Evolutionary conservation across 92 coral and sea anemone genomes (phyloP), one percentile per base, ranked within the genome.

Genomic region (Phenganax subtilis): DNA sequence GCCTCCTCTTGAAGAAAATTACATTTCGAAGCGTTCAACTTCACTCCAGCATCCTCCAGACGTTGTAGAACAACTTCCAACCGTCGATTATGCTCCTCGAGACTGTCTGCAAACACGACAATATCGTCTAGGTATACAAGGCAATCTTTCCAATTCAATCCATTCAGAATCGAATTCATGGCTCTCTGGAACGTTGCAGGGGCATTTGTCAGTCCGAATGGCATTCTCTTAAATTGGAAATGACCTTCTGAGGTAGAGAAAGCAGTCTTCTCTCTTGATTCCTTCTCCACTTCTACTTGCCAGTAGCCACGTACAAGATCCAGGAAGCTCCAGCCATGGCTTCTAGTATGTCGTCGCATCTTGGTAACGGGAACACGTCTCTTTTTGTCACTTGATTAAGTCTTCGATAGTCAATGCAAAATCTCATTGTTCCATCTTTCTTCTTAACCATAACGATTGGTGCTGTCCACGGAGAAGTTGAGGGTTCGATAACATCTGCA

Each of bases 401-500:
- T 28, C 82, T 65, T 12, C 85, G 60, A 72, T 63, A 83, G 69
- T 83, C 90, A 27, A 71, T 84, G 51, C 74, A 84, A 37, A 87
- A 83, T 16, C 55, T 12, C 58, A 51, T 16, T 20, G 57, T 57
- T 27, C 86, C 83, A n/a, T 81, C 86, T 69, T 78, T 78, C 59
- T 80, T 85, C n/a, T 57, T 73, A 9, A 81, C 88, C 61, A 67
- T 37, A 12, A 82, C 80, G 54, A 86, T 83, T 7, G 86, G 86
- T 14, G 86, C 83, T 47, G 83, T 73, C 89, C 86, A 82, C 0
- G 80, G 75, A 3, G 89, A 86, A 54, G 68, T 76, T 6, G 86
- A 86, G 6, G 85, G 84, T 59, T 87, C 89, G 29, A 87, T 87
- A 9, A 82, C 74, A 75, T 57, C 57, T 11, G 84, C 76, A 29